phyloP scores from a whole-genome alignment of 2,888 invertebrate genomes.

The Eurytoma californica region DNA sequence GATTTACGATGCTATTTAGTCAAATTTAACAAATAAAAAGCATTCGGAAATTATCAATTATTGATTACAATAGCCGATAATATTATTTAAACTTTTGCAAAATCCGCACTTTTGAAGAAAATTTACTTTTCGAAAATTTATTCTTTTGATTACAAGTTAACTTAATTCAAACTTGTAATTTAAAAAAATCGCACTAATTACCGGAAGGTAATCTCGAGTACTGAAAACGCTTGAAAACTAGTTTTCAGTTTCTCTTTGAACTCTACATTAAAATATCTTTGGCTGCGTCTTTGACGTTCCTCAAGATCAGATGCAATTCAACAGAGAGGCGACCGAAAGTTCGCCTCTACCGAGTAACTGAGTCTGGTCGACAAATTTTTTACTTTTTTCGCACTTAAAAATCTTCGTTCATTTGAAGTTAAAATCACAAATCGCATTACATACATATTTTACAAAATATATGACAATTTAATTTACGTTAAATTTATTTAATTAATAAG shows the following conservation, averaged over 20 bases:
- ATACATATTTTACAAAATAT: no score
- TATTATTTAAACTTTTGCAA: no score
- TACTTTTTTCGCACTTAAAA: conserved; percentile 3
- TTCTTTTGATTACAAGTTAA: background rate
- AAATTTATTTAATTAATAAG: no score
- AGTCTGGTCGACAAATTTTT: conserved; percentile 45
- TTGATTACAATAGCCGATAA: no score
- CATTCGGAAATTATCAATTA: no score
- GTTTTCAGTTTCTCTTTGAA: conserved; percentile 50
- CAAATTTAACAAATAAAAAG: no score
- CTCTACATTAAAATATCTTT: conserved; percentile 38
- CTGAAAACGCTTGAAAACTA: conserved; percentile 26
- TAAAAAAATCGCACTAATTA: conserved; percentile 23
- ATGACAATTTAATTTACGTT: no score
- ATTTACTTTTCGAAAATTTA: no score
- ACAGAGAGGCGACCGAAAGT: conserved; percentile 36
- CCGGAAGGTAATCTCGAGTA: conserved; percentile 26
- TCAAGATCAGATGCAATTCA: conserved; percentile 35
- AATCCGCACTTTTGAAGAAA: no score
- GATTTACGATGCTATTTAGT: no score
- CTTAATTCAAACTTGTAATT: background rate
- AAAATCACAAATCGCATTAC: background rate
- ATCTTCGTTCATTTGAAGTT: background rate
- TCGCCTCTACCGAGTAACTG: conserved; percentile 26
- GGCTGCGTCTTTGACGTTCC: conserved; percentile 29